Evolutionary conservation across 1,140 invertebrate species (phyloP).

Genomic region (Drosophila repleta): DNA sequence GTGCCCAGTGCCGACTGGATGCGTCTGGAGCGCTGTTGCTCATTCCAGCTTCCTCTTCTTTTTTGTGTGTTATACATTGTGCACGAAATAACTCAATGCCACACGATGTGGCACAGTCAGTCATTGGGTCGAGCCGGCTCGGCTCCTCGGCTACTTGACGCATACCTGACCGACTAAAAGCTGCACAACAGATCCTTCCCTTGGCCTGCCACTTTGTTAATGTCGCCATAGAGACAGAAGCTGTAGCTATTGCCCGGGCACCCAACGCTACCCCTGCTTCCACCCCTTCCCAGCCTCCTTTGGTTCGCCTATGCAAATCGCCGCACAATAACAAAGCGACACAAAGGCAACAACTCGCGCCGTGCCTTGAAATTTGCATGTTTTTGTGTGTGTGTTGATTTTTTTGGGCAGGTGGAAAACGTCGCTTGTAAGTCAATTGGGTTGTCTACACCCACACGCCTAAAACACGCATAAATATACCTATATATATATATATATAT

Average conservation of each 20-base stretch:
- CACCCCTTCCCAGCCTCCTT: not conserved
- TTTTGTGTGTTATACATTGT: conserved; percentile 10
- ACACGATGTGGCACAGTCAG: conserved; percentile 65
- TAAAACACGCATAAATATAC: conserved; percentile 7
- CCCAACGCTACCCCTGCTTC: not conserved
- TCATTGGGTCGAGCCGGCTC: conserved; percentile 47
- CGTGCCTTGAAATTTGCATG: conserved; percentile 70
- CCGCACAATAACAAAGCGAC: conserved; percentile 58
- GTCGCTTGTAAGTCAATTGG: conserved; percentile 72
- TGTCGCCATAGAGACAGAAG: conserved; percentile 73
- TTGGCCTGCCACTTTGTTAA: conserved; percentile 55
- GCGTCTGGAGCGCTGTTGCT: conserved; percentile 38
- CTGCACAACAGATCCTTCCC: conserved; percentile 12
- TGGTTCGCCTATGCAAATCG: conserved; percentile 72
- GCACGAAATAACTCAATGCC: conserved; percentile 60
- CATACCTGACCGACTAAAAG: conserved; percentile 58
- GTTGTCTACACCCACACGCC: conserved; percentile 40
- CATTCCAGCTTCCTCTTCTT: conserved; percentile 29
- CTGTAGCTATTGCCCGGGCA: conserved; percentile 29
- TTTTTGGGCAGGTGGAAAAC: conserved; percentile 48
- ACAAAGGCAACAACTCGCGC: conserved; percentile 43
- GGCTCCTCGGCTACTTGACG: conserved; percentile 11
- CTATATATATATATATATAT: conserved; percentile 23
- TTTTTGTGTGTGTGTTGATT: conserved; percentile 53
- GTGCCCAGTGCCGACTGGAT: conserved; percentile 44